Evolutionary conservation across 2,888 invertebrate genomes (phyloP), one percentile per base, ranked within the genome.

Genomic region (Apotomis capreana): DNA sequence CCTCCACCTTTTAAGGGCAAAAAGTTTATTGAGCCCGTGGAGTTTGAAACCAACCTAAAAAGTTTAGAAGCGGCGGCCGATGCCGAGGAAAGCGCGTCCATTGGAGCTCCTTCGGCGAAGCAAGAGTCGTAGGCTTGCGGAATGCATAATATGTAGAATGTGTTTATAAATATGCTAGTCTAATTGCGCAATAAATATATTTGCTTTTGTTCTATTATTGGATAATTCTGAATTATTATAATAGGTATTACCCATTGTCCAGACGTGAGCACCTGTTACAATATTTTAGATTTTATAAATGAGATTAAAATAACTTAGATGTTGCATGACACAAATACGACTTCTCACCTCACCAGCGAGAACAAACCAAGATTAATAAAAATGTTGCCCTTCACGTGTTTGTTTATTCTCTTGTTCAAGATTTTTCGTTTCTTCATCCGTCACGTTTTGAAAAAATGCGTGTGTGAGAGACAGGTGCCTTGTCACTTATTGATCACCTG

Each of bases 1-100:
- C 97, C 98, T 1, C 98, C 99, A 0, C 96, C 97, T 0, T 95
- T 94, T 83, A 96, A 96, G 0, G 94, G 95, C 69, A 97, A 96
- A 81, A 94, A 95, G 69, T 91, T 96, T 69, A 94, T 97, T 55
- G 97, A 97, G 75, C 95, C 96, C 0, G 95, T 96, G 0, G 97
- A 97, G 79, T 97, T 97, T 83, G 97, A 97, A 79, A 89, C 89
- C 59, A 90, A 87, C 15, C 79, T 95, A n/a, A 91, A 85, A 74
- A 94, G 89, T 60, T 74, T 92, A 82, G 89, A 92, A 73, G 80
- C 84, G 1, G 83, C 82, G 0, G 82, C 88, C 0, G 75, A 80
- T 0, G 62, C 80, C 0, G 81, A 84, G 0, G 79, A 80, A 5
- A 13, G 55, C 2, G 40, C 77, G 0, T 72, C 84, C 0, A 26